A percentile compares a stretch with the other conserved stretches of the same genome.
Conservation (phyloP, 2,797 vertebrate species). For the Orestias chungarensis region DNA sequence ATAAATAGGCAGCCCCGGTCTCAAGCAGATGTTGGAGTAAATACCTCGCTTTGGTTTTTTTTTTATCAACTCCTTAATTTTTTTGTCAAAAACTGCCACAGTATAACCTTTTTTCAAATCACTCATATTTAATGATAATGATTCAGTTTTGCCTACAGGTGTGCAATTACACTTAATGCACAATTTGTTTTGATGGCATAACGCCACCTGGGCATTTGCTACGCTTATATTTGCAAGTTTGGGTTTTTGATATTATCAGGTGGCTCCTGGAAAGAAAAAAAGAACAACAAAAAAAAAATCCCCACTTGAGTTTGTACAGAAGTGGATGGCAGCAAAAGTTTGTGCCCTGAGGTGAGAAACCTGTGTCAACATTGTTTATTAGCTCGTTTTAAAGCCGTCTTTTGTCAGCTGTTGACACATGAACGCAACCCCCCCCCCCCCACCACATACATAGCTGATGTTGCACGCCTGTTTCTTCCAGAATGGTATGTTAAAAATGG, state of each 20-base stretch:
- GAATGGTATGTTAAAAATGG: neutral
- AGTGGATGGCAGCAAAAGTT: conserved; percentile 32
- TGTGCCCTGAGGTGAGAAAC: conserved; percentile 27
- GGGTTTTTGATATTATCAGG: conserved; percentile 34
- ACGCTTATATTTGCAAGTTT: conserved; percentile 33
- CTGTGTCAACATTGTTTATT: conserved; percentile 45
- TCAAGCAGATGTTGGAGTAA: neutral
- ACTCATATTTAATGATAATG: neutral
- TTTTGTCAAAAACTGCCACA: neutral
- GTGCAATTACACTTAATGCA: neutral
- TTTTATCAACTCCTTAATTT: neutral
- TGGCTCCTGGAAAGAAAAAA: neutral
- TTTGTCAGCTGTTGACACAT: conserved; percentile 50
- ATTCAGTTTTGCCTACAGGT: neutral
- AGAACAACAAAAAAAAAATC: conserved; percentile 13
- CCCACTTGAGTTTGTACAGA: conserved; percentile 32
- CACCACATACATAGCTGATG: neutral
- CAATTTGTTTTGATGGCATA: neutral
- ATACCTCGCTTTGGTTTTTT: neutral
- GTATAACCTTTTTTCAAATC: neutral
- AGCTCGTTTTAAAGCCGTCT: conserved; percentile 27
- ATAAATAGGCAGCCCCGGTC: conserved; percentile 16
- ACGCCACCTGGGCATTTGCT: neutral
- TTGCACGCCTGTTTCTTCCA: conserved; percentile 21
- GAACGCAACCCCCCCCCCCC: neutral